These are phyloP conservation scores for Ditylenchus dipsaci DNA, from an alignment of 1,140 invertebrate genomes.

Conservation along the genomic window DNA sequence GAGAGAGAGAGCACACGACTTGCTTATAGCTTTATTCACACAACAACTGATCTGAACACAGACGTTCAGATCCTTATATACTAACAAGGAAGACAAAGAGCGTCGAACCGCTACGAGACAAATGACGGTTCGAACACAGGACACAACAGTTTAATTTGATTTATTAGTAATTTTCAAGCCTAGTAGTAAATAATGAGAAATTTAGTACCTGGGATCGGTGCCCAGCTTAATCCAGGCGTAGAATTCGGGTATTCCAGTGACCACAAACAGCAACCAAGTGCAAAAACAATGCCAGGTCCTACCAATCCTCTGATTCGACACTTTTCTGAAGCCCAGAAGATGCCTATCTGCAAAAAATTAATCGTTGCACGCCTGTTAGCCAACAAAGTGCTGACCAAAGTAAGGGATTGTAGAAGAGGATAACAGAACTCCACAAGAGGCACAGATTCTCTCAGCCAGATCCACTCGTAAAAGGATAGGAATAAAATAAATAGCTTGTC, in stretches of 20 bases:
- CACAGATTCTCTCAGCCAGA: conserved; percentile 16
- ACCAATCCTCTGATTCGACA: conserved; percentile 26
- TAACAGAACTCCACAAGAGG: conserved; percentile 42
- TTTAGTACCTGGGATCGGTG: conserved; percentile 2
- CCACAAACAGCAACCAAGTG: conserved; percentile 38
- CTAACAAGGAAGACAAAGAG: too few species aligned
- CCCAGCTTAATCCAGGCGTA: conserved; percentile 30
- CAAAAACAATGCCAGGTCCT: conserved; percentile 31
- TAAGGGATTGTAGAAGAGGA: conserved; percentile 31
- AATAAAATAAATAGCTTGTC: conserved; percentile 27
- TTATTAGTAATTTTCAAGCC: too few species aligned
- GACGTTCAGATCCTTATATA: too few species aligned
- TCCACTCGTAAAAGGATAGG: conserved; percentile 20
- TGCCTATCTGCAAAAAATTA: conserved; percentile 27
- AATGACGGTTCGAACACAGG: too few species aligned
- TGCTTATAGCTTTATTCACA: too few species aligned
- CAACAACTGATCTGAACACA: too few species aligned
- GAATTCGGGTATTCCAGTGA: conserved; percentile 35
- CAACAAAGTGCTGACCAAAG: conserved; percentile 24
- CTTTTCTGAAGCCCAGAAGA: conserved; percentile 23
- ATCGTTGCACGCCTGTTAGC: background rate
- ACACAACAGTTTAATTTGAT: too few species aligned
- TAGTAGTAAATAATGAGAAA: too few species aligned
- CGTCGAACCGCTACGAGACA: too few species aligned
- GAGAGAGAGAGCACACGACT: too few species aligned